Conservation (phyloP, 2,888 invertebrate genomes). For the Papilio protenor region DNA sequence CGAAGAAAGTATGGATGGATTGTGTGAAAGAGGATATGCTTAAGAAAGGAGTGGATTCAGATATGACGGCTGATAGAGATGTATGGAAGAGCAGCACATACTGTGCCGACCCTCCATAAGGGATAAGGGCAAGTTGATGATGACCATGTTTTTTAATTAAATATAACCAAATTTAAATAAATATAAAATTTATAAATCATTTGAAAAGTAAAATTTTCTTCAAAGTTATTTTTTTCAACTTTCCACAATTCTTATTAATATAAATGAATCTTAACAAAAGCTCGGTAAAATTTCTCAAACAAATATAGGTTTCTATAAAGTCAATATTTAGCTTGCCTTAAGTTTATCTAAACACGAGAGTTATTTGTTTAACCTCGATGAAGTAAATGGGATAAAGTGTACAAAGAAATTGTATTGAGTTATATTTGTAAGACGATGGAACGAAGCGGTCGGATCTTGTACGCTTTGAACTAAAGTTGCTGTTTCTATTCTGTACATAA, state of each 20-base stretch:
- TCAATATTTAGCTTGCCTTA: neutral
- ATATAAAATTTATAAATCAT: no score
- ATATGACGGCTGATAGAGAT: no score
- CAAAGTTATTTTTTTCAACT: neutral
- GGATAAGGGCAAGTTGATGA: no score
- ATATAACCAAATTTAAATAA: no score
- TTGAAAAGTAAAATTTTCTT: no score
- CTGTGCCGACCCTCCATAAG: no score
- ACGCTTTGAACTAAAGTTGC: slow-evolving; percentile 1
- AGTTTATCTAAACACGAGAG: slow-evolving; percentile 8
- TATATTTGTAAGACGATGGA: slow-evolving; percentile 29
- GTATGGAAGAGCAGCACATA: no score
- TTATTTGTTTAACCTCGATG: slow-evolving; percentile 24
- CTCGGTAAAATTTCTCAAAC: neutral
- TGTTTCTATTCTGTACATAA: neutral
- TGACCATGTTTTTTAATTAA: no score
- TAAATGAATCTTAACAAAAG: neutral
- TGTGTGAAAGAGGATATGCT: no score
- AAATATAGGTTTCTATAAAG: neutral
- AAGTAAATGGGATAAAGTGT: slow-evolving; percentile 20
- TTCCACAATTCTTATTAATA: neutral
- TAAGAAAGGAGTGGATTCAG: no score
- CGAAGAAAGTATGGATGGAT: no score
- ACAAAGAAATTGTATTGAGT: slow-evolving; percentile 35
- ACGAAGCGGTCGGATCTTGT: neutral